Evolutionary conservation across 2,113 vertebrate genomes (phyloP), one percentile per base, ranked within the genome.

Genomic region (Colistium nudipinnis): DNA sequence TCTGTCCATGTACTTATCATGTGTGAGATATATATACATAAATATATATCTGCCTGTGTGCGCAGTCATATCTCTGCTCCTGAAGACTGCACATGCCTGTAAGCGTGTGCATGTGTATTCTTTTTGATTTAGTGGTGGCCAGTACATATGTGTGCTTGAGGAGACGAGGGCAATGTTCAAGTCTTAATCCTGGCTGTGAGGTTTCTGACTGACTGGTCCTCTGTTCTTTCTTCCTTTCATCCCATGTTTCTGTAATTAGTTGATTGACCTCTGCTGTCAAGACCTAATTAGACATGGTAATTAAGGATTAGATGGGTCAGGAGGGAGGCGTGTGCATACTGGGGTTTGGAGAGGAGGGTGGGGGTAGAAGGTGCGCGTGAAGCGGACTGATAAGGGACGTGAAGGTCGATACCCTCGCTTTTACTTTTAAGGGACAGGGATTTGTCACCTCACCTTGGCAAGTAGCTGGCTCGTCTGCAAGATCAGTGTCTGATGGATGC

Each of bases 181-280:
- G 71, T 83, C 78, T 76, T 81, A 77, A 78, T 80, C 73, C 60
- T 72, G 48, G 41, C 67, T 63, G 24, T 44, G 45, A 77, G 78
- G 77, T 80, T 55, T 73, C 41, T 76, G 73, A 70, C 84, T 81
- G 76, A 62, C 74, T 87, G 67, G 36, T 76, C 73, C 63, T 78
- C 41, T 55, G 68, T 78, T 86, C 56, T 53, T 3, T 31, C 70
- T 69, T 74, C 67, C 80, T 89, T 88, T 89, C 80, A 88, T 88
- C 89, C 69, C 76, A 71, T 70, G 78, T 70, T 89, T 88, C 75
- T 76, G 85, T 90, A 91, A 90, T 91, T 85, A 89, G 85, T 87
- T 88, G 87, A 90, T 88, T 91, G 90, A 91, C 90, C 87, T 89
- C 89, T 89, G 79, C 87, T 89, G 90, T 89, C 89, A 83, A 77